These are phyloP conservation scores for Callyntrura guangdongensis DNA, from an alignment of 2,888 invertebrate species.

Conservation along the genomic window DNA sequence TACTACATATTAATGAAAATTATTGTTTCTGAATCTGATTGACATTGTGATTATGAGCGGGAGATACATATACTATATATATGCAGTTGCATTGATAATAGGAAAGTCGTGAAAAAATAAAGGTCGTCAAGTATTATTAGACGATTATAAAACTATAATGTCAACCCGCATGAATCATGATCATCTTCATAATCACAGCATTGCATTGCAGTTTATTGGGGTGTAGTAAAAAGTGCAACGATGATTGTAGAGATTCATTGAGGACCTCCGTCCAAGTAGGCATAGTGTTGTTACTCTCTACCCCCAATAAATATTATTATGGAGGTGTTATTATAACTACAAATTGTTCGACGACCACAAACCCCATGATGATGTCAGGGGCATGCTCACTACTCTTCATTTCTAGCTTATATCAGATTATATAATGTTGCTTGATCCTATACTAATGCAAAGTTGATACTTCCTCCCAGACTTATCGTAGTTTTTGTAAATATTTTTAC, in stretches of 20 bases:
- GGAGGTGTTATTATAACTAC: not conserved
- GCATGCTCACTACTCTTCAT: too few species aligned
- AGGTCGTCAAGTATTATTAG: not conserved
- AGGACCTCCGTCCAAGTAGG: not conserved
- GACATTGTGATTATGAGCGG: too few species aligned
- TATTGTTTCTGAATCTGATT: too few species aligned
- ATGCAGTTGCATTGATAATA: too few species aligned
- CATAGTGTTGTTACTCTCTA: not conserved
- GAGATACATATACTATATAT: too few species aligned
- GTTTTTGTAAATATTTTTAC: not conserved
- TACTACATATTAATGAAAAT: too few species aligned
- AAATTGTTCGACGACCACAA: not conserved
- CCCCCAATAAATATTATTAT: conserved; percentile 2
- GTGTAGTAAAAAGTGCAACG: conserved; percentile 63
- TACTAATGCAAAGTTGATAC: not conserved
- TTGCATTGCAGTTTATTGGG: conserved; percentile 35
- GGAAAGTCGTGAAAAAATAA: not conserved
- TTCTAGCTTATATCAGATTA: too few species aligned
- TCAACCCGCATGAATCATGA: not conserved
- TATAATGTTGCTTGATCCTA: too few species aligned
- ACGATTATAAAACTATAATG: conserved; percentile 28
- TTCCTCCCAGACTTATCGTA: not conserved
- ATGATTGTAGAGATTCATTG: conserved; percentile 35
- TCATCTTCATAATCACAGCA: conserved; percentile 39
- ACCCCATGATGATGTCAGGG: not conserved